A percentile compares a stretch with the other conserved stretches of the same genome.
These are phyloP conservation scores for Drosophila acutilabella DNA, from an alignment of 2,888 invertebrate genomes.

Conservation along the genomic window DNA sequence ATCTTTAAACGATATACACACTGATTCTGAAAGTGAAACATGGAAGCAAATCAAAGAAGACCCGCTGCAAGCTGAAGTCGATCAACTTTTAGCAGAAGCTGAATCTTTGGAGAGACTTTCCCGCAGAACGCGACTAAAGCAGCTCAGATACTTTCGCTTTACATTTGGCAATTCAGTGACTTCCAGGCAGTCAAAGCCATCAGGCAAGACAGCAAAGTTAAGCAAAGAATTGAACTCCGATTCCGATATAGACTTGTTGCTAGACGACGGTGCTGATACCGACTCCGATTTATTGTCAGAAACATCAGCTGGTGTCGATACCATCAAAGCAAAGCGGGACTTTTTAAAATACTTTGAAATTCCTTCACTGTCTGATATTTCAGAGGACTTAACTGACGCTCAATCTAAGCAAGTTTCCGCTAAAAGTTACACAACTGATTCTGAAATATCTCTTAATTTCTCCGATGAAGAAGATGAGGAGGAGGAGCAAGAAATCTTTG, in stretches of 20 bases:
- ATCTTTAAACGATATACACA: background rate
- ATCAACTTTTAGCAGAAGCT: background rate
- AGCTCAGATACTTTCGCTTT: slow-evolving; percentile 22
- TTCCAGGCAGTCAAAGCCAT: background rate
- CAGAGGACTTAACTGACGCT: slow-evolving; percentile 19
- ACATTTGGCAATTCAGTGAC: slow-evolving; percentile 2
- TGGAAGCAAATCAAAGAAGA: background rate
- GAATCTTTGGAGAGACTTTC: background rate
- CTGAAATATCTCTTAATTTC: background rate
- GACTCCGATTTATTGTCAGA: background rate
- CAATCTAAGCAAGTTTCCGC: background rate
- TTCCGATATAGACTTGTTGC: slow-evolving; percentile 11
- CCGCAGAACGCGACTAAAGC: slow-evolving; percentile 13
- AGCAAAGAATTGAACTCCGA: background rate
- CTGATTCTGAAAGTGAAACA: background rate
- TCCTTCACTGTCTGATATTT: slow-evolving; percentile 46
- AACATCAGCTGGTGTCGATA: slow-evolving; percentile 14
- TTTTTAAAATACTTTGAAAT: slow-evolving; percentile 35
- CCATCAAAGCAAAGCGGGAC: slow-evolving; percentile 30
- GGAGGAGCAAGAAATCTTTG: background rate
- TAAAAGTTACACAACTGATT: background rate
- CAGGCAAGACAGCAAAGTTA: background rate
- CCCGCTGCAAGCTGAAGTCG: background rate
- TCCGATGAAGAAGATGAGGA: background rate
- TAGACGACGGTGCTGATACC: slow-evolving; percentile 8